Evolutionary conservation across 1,140 invertebrate genomes (phyloP), one percentile per base, ranked within the genome.

Genomic region (Eurosta solidaginis): DNA sequence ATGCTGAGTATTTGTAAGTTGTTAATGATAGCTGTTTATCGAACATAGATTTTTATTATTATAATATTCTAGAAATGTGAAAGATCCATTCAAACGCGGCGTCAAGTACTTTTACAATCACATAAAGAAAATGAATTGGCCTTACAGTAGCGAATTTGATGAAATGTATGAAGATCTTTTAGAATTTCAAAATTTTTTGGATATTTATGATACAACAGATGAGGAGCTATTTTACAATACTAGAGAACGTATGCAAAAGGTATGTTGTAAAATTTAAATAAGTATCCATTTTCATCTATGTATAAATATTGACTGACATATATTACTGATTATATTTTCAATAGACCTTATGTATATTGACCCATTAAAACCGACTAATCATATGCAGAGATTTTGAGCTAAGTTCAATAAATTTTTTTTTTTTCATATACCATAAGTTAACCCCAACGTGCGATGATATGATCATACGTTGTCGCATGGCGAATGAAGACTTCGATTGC

Each of bases 1-100:
- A 91, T 40, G 90, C 90, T 1, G 83, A 85, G 25, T 80, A 87
- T 76, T 81, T 91, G 90, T 91, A 82, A 81, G 84, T 82, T n/a
- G 7, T 22, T 6, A 25, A 22, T 59, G 4, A 27, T n/a, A 27
- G 20, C 20, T 27, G 5, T 59, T 59, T 14, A 22, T 59, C 52
- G 10, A 27, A 1, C 14, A 27, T 59, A 29, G 25, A 25, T 59
- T 10, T 59, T 22, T 20, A 9, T 6, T 59, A 40, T 33, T 40
- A 7, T 20, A 68, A 33, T 47, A 25, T 45, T 74, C 45, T 33
- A 86, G 85, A 44, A 81, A 81, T 68, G 20, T 17, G 22, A 85
- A 82, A 73, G 85, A 87, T 79, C 82, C 81, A 17, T 76, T 52
- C 20, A 76, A 49, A 2, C 78, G 81, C 4, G 82, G 79, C 68